Conservation (phyloP, 2,113 vertebrate species). For the Notarius quadriscutis region DNA sequence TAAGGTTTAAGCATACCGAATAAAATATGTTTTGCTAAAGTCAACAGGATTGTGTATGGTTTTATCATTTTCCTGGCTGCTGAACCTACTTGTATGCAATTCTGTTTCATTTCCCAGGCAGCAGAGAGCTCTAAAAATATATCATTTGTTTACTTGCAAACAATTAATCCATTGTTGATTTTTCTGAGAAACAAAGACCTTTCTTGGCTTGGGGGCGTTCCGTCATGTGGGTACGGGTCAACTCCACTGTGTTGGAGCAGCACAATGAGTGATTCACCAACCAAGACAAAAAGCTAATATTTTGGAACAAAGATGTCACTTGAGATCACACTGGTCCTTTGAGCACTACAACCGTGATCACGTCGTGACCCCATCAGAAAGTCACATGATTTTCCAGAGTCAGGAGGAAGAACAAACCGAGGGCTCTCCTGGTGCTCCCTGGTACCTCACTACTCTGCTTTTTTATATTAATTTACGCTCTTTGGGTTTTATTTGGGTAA, state of each 20-base stretch:
- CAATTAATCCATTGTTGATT: not conserved
- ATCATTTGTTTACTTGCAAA: conserved; percentile 12
- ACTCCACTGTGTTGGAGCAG: conserved; percentile 22
- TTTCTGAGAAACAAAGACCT: conserved; percentile 21
- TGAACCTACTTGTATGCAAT: not conserved
- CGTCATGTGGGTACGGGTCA: conserved; percentile 26
- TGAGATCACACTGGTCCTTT: conserved; percentile 22
- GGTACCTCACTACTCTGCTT: not conserved
- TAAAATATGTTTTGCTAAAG: not conserved
- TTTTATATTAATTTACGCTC: not conserved
- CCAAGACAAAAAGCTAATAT: conserved; percentile 43
- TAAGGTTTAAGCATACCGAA: not conserved
- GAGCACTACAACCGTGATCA: not conserved
- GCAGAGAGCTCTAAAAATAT: no score
- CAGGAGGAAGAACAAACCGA: conserved; percentile 8
- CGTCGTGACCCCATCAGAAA: not conserved
- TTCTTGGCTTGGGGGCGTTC: conserved; percentile 7
- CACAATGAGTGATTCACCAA: conserved; percentile 43
- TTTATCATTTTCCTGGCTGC: not conserved
- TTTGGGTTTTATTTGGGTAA: not conserved
- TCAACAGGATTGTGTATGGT: not conserved
- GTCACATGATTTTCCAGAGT: conserved; percentile 21
- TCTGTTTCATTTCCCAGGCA: not conserved
- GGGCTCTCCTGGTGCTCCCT: conserved; percentile 11
- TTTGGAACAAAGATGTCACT: conserved; percentile 46